Evolutionary conservation across 2,888 invertebrate species (phyloP), one percentile per base, ranked within the genome.

Genomic region (Coleophora deauratella): DNA sequence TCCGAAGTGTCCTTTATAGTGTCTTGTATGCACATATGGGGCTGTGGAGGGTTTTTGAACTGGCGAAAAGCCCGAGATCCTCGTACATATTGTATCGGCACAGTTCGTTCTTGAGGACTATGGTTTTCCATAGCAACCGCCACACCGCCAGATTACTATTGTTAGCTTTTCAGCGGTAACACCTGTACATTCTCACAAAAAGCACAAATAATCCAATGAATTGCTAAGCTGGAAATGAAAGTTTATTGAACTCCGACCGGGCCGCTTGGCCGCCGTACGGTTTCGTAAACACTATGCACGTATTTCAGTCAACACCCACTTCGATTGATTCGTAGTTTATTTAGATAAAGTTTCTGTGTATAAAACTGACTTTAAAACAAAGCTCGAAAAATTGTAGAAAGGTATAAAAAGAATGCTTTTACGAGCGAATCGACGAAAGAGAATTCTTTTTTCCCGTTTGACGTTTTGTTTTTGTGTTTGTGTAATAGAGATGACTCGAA

Each of bases 11-110:
- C 88, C 51, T 87, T 88, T 64, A 91, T 86, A 7, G 87, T 86
- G 49, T 89, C 89, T 54, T 88, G 88, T 57, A 91, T 88, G 68
- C 92, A 92, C 91, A 92, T 91, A 71, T 91, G 91, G 9, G 92
- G 92, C 52, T 92, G 91, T 1, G 92, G 92, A 37, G 91, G 91
- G 70, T 91, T 91, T 67, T 91, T 91, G 53, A 91, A 92, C 57
- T 90, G 88, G 41, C 90, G 87, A 66, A 89, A 89, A 46, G 89
- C 89, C 59, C 89, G 73, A 27, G 89, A 88, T 42, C 86, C 86
- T 32, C 88, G 81, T 47, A 87, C 87, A 72, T 87, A 86, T 57
- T 87, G 88, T 38, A 88, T 75, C 33, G 89, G 88, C 39, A 75
- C 58, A 58, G 81, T 69, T 54, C 75, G 72, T 45, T 85, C 85